Percentiles rank a stretch among this genome's conserved stretches.
These are phyloP conservation scores for Meteorus sp. DNA, from an alignment of 1,140 invertebrate species.

Conservation along the genomic window DNA sequence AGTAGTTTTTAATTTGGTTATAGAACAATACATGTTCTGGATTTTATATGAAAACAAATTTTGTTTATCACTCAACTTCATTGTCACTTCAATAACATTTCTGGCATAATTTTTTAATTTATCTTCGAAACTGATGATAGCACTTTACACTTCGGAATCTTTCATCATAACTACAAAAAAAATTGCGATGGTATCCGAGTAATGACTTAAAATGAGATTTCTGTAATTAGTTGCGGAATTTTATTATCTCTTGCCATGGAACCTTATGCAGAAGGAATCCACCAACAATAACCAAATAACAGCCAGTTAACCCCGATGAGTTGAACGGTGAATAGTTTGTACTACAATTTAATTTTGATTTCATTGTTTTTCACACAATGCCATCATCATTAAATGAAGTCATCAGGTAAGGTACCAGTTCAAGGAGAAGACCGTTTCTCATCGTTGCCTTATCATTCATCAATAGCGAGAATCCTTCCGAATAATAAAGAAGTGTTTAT, in stretches of 20 bases:
- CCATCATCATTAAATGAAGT: slow-evolving; percentile 40
- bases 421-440: slow-evolving; percentile 45
- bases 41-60: slow-evolving; percentile 21
- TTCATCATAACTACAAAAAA: slow-evolving; percentile 26
- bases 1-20: too few relatives aligned
- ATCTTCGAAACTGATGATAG: slow-evolving; percentile 23
- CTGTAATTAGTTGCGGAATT: slow-evolving; percentile 2
- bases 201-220: slow-evolving; percentile 13
- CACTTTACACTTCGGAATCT: slow-evolving; percentile 22
- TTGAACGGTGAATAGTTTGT: slow-evolving; percentile 27
- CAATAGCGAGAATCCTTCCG: slow-evolving; percentile 41
- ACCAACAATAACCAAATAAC: slow-evolving; percentile 27
- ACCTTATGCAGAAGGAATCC: slow-evolving; percentile 26
- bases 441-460: slow-evolving; percentile 34
- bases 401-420: slow-evolving; percentile 43
- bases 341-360: slow-evolving; percentile 42
- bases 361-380: slow-evolving; percentile 46
- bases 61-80: background rate
- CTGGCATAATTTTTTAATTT: slow-evolving; percentile 6
- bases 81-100: slow-evolving; percentile 13
- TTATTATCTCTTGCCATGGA: slow-evolving; percentile 23
- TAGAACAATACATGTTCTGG: slow-evolving; percentile 20
- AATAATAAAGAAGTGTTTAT: slow-evolving; percentile 50
- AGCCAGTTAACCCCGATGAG: background rate
- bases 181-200: background rate